phyloP scores from a whole-genome alignment of 2,888 invertebrate species.

The Aethes cnicana region DNA sequence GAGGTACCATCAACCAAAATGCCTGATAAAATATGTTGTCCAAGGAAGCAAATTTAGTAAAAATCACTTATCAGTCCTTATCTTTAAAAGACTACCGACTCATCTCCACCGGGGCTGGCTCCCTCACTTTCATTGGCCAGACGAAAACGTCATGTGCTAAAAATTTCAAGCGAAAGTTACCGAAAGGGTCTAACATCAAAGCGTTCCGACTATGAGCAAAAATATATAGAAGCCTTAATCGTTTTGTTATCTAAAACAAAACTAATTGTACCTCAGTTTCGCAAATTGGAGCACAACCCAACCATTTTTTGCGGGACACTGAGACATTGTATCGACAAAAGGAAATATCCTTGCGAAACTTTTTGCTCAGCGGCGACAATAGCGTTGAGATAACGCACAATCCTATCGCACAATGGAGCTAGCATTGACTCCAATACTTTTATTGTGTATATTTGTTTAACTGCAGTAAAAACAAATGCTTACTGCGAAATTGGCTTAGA shows the following conservation, averaged over 20 bases:
- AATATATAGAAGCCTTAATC: conserved; percentile 38
- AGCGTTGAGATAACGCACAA: conserved; percentile 53
- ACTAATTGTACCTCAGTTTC: conserved; percentile 55
- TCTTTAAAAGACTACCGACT: conserved; percentile 10
- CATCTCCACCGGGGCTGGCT: conserved; percentile 4
- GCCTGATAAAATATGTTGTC: no score
- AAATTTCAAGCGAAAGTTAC: conserved; percentile 65
- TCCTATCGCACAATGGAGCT: conserved; percentile 53
- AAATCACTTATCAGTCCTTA: not conserved
- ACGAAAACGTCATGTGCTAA: conserved; percentile 42
- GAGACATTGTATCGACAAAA: conserved; percentile 49
- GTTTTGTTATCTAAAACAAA: conserved; percentile 66
- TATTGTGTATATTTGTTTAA: conserved; percentile 16
- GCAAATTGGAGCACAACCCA: conserved; percentile 68
- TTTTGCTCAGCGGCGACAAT: conserved; percentile 64
- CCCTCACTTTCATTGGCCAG: not conserved
- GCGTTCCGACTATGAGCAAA: conserved; percentile 54
- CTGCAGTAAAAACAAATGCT: conserved; percentile 25
- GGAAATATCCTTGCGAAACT: conserved; percentile 66
- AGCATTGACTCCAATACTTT: conserved; percentile 24
- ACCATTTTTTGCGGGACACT: conserved; percentile 57
- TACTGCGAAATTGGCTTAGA: conserved; percentile 20
- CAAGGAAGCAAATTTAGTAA: not conserved
- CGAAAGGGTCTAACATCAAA: conserved; percentile 59
- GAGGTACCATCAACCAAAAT: no score